Evolutionary conservation across 2,113 vertebrate genomes (phyloP), one percentile per base, ranked within the genome.

Genomic region (Thunnus maccoyii): DNA sequence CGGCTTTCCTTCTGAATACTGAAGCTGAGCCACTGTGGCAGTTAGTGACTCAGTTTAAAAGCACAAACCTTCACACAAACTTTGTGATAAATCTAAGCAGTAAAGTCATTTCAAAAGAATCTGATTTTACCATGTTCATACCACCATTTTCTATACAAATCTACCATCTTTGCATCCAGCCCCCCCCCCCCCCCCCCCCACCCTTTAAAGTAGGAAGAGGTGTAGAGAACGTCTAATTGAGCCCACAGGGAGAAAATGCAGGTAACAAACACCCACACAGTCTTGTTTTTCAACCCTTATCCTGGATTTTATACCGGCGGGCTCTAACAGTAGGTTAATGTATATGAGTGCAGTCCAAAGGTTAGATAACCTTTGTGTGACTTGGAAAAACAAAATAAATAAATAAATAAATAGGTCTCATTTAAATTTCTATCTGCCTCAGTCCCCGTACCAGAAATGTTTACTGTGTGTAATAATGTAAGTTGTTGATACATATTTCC

Each of bases 221-320:
- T 78, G 64, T 41, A 68, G 48, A 76, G 57, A 70, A 36, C 32
- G 0, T 79, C 76, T 94, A 93, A 94, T 93, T 94, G 79, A 92
- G 78, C 54, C 86, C 86, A 64, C 17, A 32, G 93, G 92, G 91
- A 93, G 22, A 58, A 20, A 57, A 82, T 48, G 36, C 57, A 76
- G 9, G 22, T 20, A 69, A 75, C 71, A 91, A 91, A 93, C 84
- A 84, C 64, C 58, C 20, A 51, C 30, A 36, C 20, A 20, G 18
- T 22, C 51, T 81, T 87, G 74, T 86, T 91, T 87, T 82, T 80
- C 52, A 62, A 74, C 60, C 41, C 51, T 75, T 69, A 70, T 51
- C 17, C 22, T 63, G 0, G 11, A 8, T 66, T 83, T 80, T 10
- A 76, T 17, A 11, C 1, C 44, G 20, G 13, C 41, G 55, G 27